Conservation (phyloP, 2,113 vertebrate species). For the Emydocephalus ijimae region DNA sequence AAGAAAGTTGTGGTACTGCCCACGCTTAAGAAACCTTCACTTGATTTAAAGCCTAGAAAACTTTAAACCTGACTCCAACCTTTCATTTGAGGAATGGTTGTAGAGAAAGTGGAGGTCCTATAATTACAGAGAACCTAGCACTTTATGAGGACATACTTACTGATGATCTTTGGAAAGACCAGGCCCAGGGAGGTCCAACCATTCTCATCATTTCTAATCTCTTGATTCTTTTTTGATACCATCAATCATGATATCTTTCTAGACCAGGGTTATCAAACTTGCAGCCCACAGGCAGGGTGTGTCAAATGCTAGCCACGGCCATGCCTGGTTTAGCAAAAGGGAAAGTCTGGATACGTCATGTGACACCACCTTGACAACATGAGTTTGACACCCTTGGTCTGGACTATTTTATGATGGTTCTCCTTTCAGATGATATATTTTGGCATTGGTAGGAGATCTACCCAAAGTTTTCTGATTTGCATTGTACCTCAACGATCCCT, state of each 20-base stretch:
- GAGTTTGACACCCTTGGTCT: too few species aligned
- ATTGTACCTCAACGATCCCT: not conserved
- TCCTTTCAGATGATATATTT: not conserved
- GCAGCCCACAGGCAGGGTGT: too few species aligned
- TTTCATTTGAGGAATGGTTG: not conserved
- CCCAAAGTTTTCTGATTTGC: not conserved
- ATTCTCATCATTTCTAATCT: not conserved
- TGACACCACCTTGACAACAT: too few species aligned
- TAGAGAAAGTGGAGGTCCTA: not conserved
- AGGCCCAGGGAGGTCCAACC: not conserved
- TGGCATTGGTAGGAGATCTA: not conserved
- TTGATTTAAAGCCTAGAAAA: not conserved
- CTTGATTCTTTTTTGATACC: not conserved
- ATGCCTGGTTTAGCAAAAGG: too few species aligned
- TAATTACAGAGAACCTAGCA: not conserved
- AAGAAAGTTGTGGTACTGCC: too few species aligned
- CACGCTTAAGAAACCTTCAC: not conserved
- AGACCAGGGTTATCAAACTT: too few species aligned
- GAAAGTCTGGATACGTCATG: too few species aligned
- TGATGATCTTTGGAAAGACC: not conserved
- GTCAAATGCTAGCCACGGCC: too few species aligned
- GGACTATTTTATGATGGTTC: not conserved
- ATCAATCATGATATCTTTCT: not conserved
- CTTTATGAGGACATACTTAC: not conserved
- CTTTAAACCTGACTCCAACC: not conserved